A percentile compares a stretch with the other conserved stretches of the same genome.
These are phyloP conservation scores for Bryconaethiops microstoma DNA, from an alignment of 2,797 vertebrate genomes.

Conservation along the genomic window DNA sequence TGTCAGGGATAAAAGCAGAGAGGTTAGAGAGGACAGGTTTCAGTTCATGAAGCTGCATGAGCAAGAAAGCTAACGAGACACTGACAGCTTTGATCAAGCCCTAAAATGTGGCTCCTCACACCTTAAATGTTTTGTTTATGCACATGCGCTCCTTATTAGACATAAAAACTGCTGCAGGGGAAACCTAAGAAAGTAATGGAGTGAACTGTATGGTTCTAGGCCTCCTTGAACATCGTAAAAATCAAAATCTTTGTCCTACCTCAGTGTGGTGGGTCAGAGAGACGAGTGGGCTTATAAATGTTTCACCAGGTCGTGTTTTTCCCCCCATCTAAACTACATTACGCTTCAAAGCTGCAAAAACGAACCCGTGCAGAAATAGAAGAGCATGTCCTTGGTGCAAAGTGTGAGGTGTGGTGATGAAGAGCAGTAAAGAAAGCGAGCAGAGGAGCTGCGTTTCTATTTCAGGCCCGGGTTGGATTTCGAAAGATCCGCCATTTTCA, in stretches of 20 bases:
- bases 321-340: neutral
- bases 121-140: neutral
- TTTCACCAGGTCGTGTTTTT: neutral
- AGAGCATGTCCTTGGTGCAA: too few species aligned
- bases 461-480: conserved; percentile 92
- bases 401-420: neutral
- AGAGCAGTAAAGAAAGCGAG: conserved; percentile 23
- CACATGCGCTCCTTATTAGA: too few species aligned
- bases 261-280: conserved; percentile 42
- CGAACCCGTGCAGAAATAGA: neutral
- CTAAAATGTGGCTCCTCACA: neutral
- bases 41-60: neutral
- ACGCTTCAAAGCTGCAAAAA: neutral
- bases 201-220: conserved; percentile 47
- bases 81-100: neutral
- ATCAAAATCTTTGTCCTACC: conserved; percentile 67
- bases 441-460: conserved; percentile 71
- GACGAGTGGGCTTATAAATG: conserved; percentile 29
- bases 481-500: conserved; percentile 99
- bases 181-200: too few species aligned
- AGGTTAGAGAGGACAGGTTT: neutral
- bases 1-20: neutral
- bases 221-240: conserved; percentile 60
- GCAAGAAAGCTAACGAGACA: neutral
- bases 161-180: too few species aligned